A percentile compares a stretch with the other conserved stretches of the same genome.
phyloP scores from a whole-genome alignment of 1,140 invertebrate species.

The Ephestia elutella region DNA sequence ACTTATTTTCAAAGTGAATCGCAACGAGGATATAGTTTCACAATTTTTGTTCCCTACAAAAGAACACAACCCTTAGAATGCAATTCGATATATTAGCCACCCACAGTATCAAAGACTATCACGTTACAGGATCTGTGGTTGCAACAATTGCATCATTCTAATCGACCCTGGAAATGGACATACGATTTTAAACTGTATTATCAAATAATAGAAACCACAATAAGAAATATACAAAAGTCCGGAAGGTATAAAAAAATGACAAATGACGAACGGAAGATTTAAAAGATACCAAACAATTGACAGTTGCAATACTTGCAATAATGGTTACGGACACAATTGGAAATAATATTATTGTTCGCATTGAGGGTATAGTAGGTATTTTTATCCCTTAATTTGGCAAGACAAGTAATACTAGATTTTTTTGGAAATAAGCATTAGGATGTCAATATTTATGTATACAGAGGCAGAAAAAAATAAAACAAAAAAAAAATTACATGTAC shows the following conservation, averaged over 20 bases:
- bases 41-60: no score
- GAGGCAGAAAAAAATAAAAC: no score
- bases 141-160: slow-evolving; percentile 41
- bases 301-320: background rate
- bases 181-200: slow-evolving; percentile 3
- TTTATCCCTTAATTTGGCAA: no score
- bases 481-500: no score
- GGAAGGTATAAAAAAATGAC: slow-evolving; percentile 39
- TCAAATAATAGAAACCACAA: slow-evolving; percentile 6
- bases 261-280: slow-evolving; percentile 24
- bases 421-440: no score
- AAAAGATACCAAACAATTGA: slow-evolving; percentile 12
- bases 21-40: no score
- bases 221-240: background rate
- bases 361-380: no score
- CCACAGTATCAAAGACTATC: slow-evolving; percentile 50
- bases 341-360: background rate
- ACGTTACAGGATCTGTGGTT: slow-evolving; percentile 59
- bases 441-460: no score
- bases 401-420: no score
- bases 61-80: slow-evolving; percentile 20
- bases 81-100: slow-evolving; percentile 50
- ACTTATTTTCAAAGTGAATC: no score
- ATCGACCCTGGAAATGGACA: background rate
- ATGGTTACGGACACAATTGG: background rate